Percentiles rank a stretch among this genome's conserved stretches.
Conservation (phyloP, 2,888 invertebrate genomes). For the Petrolisthes cinctipes region DNA sequence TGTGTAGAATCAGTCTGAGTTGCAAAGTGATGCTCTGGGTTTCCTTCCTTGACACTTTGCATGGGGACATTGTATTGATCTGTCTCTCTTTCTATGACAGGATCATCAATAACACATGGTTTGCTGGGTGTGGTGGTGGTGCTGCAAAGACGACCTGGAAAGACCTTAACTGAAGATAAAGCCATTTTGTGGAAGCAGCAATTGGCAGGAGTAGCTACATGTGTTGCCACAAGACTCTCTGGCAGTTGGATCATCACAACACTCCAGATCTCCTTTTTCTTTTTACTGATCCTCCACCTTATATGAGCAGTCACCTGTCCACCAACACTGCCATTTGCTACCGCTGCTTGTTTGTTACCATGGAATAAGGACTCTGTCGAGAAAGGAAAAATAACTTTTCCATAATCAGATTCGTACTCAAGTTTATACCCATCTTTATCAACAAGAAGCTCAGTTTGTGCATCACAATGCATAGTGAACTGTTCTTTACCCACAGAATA, state of each 20-base stretch:
- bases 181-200: too few species aligned
- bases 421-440: not conserved
- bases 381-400: not conserved
- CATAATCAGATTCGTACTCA: not conserved
- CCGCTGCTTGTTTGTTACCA: constrained; percentile 12
- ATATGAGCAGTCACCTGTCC: constrained; percentile 21
- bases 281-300: not conserved
- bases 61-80: too few species aligned
- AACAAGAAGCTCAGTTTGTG: not conserved
- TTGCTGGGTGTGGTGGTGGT: too few species aligned
- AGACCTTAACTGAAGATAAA: too few species aligned
- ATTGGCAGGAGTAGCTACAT: too few species aligned
- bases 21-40: too few species aligned
- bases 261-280: not conserved
- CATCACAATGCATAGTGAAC: constrained; percentile 18
- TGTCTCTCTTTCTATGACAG: too few species aligned
- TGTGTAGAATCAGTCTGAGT: too few species aligned
- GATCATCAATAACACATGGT: too few species aligned
- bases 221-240: not conserved
- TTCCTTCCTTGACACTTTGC: too few species aligned
- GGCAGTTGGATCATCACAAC: constrained; percentile 21
- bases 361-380: not conserved
- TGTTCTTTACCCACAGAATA: not conserved
- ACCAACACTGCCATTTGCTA: not conserved
- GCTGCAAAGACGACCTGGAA: too few species aligned